Conservation (phyloP, 2,888 invertebrate species). For the Spisula solida region DNA sequence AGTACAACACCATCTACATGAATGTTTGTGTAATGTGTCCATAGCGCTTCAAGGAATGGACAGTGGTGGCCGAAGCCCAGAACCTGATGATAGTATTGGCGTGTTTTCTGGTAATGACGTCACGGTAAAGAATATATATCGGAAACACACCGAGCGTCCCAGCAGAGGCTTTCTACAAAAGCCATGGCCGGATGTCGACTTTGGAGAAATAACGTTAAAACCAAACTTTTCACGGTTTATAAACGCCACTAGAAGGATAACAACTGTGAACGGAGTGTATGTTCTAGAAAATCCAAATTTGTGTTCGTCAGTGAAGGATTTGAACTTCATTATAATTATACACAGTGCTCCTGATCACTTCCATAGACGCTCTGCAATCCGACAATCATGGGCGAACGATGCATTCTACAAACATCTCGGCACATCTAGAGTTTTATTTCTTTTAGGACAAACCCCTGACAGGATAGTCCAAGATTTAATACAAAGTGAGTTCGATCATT, state of each 20-base stretch:
- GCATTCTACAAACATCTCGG: constrained; percentile 1
- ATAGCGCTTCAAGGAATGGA: neutral
- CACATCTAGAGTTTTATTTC: constrained; percentile 27
- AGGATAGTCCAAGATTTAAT: constrained; percentile 25
- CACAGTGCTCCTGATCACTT: constrained; percentile 15
- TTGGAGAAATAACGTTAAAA: constrained; percentile 17
- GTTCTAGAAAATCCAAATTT: constrained; percentile 20
- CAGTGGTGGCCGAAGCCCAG: neutral
- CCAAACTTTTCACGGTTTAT: constrained; percentile 22
- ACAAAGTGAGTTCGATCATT: constrained; percentile 19
- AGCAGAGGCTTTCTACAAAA: neutral
- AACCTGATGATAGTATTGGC: neutral
- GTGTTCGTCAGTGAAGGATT: constrained; percentile 13
- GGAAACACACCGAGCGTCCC: neutral
- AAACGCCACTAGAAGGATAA: neutral
- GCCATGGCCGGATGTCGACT: neutral
- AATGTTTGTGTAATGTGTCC: neutral
- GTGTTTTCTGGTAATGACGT: neutral
- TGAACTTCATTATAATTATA: constrained; percentile 4
- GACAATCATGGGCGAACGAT: constrained; percentile 39
- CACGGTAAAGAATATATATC: neutral
- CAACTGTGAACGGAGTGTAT: constrained; percentile 8
- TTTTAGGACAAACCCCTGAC: constrained; percentile 26
- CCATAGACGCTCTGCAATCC: constrained; percentile 2
- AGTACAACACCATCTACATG: neutral